phyloP scores from a whole-genome alignment of 2,888 invertebrate species.

The Rhodophaea formosa region DNA sequence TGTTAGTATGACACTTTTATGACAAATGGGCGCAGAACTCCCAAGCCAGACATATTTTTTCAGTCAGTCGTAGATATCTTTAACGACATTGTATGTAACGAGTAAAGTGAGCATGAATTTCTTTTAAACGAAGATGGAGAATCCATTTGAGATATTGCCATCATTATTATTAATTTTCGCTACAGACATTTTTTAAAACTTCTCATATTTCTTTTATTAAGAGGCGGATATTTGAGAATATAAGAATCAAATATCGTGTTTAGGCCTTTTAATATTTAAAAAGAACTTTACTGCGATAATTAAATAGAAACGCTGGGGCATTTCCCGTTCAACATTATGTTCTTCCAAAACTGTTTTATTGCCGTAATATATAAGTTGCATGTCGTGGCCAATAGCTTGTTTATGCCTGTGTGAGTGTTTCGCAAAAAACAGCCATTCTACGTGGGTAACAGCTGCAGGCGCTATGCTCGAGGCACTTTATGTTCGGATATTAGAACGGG shows the following conservation, averaged over 20 bases:
- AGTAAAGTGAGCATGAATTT: not conserved
- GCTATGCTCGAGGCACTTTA: constrained; percentile 15
- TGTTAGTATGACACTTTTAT: constrained; percentile 13
- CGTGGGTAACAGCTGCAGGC: constrained; percentile 23
- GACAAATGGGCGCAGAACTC: constrained; percentile 1
- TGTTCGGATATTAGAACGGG: constrained; percentile 22
- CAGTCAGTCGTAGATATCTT: not conserved
- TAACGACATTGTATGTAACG: not conserved
- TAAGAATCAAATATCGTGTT: not conserved
- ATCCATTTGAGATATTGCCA: not conserved
- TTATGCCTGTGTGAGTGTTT: constrained; percentile 11
- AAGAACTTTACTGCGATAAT: constrained; percentile 4
- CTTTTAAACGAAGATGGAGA: not conserved
- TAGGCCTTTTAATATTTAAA: not conserved
- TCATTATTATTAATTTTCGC: not conserved
- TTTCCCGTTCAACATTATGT: not conserved
- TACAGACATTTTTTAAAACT: not conserved
- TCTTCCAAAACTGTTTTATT: constrained; percentile 16
- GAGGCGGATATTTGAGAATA: not conserved
- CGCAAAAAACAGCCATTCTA: constrained; percentile 9
- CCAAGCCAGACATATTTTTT: constrained; percentile 1
- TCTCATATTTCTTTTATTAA: not conserved
- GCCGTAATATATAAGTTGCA: constrained; percentile 6
- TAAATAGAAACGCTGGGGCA: not conserved
- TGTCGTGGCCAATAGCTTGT: constrained; percentile 10